Base-by-base conservation (phyloP, 2,797 vertebrate species). In the Myiothlypis chrysogaster region DNA sequence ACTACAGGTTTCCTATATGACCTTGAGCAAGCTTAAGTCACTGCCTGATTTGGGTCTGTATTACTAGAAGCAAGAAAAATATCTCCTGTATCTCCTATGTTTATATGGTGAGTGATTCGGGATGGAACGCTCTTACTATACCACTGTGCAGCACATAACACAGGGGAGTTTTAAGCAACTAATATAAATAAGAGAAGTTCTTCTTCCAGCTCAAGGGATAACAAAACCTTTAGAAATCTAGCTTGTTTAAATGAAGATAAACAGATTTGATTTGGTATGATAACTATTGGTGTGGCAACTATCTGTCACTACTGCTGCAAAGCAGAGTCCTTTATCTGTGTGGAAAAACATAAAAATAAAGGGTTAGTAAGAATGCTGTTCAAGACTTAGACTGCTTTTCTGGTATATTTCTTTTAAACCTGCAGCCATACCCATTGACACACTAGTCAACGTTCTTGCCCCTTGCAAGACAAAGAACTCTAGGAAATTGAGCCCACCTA, bases 171-270 rank as follows among this genome's bases (percentile, higher is more conserved):
- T 96, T 94, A 90, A 95, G 90, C 66, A 89, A 91, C 87, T 96
- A 93, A 93, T 93, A 79, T 96, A 96, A 96, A 96, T 96, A 96
- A 94, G 90, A 95, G 50, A 88, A 72, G 83, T 55, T 96, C 57
- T 92, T 80, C 75, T 91, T 93, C 47, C 66, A 95, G 61, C 93
- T 94, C 55, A 69, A 94, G 90, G 88, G 85, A 94, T 95, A 95
- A 95, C 88, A 95, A 94, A 95, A 94, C 90, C 50, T 94, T 80
- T 65, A 86, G 88, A 95, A 95, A 94, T 88, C 73, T 79, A 83
- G 55, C 72, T 96, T 96, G 96, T 96, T 96, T 96, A 96, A 96
- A 94, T 84, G 59, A 95, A 91, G 63, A 80, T 96, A 96, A 95
- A 94, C 96, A 95, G 63, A 83, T 95, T 86, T 82, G 69, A 94